These are phyloP conservation scores for Cichlasoma orientale DNA, from an alignment of 2,797 vertebrate genomes.

Conservation along the genomic window DNA sequence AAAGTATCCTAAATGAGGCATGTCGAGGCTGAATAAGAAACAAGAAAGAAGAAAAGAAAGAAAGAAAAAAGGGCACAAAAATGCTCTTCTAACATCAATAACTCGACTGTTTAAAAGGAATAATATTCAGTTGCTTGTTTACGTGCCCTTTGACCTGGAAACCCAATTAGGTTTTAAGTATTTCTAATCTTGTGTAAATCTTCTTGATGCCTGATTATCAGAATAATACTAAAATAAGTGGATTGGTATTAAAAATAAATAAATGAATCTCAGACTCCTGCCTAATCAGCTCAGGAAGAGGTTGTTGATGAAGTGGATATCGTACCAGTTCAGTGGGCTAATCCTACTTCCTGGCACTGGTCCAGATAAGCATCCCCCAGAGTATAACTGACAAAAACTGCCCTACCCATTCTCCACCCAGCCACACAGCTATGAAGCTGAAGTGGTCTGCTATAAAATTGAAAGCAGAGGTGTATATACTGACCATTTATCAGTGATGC, in stretches of 20 bases:
- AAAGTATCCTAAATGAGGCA: background rate
- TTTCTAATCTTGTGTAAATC: conserved; percentile 66
- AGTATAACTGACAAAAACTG: conserved; percentile 43
- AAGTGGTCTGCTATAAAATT: conserved; percentile 58
- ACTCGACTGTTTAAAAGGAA: conserved; percentile 44
- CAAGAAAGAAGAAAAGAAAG: background rate
- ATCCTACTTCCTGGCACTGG: conserved; percentile 67
- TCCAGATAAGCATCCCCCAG: conserved; percentile 68
- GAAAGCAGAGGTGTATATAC: conserved; percentile 42
- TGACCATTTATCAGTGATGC: conserved; percentile 38
- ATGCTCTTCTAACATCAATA: background rate
- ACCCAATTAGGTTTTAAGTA: conserved; percentile 39
- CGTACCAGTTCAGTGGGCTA: conserved; percentile 44
- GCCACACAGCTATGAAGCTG: conserved; percentile 21
- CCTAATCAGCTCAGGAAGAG: conserved; percentile 68
- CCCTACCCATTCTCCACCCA: conserved; percentile 35
- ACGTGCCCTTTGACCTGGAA: conserved; percentile 56
- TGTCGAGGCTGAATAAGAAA: background rate
- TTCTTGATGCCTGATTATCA: conserved; percentile 41
- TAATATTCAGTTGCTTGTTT: conserved; percentile 27
- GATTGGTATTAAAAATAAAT: conserved; percentile 64
- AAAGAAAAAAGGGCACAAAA: background rate
- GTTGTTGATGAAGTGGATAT: conserved; percentile 64
- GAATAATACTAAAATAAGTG: conserved; percentile 67
- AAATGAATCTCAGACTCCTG: conserved; percentile 35